Base-by-base conservation (phyloP, 2,888 invertebrate genomes). In the Philereme transversata region DNA sequence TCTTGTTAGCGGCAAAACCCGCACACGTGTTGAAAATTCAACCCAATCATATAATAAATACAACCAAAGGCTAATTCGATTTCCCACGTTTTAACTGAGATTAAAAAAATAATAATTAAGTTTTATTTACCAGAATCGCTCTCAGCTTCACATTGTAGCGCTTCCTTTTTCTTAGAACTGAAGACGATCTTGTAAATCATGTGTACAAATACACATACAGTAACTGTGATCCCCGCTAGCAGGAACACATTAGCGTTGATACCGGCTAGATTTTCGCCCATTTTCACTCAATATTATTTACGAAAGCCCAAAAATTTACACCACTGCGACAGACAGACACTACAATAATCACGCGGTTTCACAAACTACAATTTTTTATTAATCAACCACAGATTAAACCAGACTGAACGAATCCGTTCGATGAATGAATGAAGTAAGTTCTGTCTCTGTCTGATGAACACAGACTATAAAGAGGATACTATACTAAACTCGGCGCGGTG, bases 221-320 rank as follows among this genome's bases (percentile, higher is more conserved):
- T 66, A 71, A 87, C 60, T 51, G 90, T 83, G 68, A 84, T 68
- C 65, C 80, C 84, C 56, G 80, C 79, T 67, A 85, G 63, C 35
- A 87, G 70, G 73, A 84, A 78, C 68, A 79, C 71, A 71, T 86
- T 84, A 64, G 75, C 69, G 73, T 76, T 82, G 68, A 77, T 74
- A 83, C 86, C 86, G 87, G 86, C 85, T 80, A 82, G 76, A 74
- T 78, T 77, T 64, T 88, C 87, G 75, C 83, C 86, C 88, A 90
- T 90, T 89, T 89, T 90, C 88, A 90, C 87, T 82, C 73, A 90
- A 75, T 78, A 86, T 70, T 84, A 69, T 78, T 72, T 70, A 78
- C 75, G 72, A 78, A 76, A 77, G 69, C 60, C 60, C 70, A 54
- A 69, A n/a, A 65, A 62, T 64, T 67, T 45, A 63, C 66, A 68